A percentile compares a stretch with the other conserved stretches of the same genome.
Conservation (phyloP, 2,888 invertebrate genomes). For the Cataglyphis cursor region DNA sequence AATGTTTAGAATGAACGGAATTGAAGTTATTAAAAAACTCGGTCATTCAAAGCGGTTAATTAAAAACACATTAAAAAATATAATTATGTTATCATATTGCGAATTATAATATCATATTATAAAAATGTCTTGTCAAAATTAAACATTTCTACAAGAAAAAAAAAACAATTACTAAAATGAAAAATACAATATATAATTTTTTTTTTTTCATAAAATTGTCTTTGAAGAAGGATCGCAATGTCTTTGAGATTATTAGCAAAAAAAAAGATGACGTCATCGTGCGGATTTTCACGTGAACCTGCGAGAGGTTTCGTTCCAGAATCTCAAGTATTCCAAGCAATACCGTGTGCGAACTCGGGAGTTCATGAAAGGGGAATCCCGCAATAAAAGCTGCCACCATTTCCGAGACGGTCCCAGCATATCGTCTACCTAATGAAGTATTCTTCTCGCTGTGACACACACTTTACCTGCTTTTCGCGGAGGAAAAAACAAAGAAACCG, state of each 20-base stretch:
- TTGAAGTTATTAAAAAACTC: background rate
- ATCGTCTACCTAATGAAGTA: constrained; percentile 34
- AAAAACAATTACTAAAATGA: background rate
- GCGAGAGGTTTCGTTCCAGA: constrained; percentile 31
- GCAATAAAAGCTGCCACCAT: constrained; percentile 41
- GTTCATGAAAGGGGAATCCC: constrained; percentile 44
- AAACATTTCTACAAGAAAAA: background rate
- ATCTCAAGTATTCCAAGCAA: constrained; percentile 47
- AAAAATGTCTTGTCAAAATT: background rate
- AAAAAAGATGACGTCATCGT: constrained; percentile 5
- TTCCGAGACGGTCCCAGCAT: constrained; percentile 20
- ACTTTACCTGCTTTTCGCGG: background rate
- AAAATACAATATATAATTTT: background rate
- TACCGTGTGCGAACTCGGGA: constrained; percentile 24
- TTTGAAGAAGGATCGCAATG: background rate
- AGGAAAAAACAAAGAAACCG: constrained; percentile 28
- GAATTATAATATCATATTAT: background rate
- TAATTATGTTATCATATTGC: background rate
- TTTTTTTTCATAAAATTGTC: background rate
- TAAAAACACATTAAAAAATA: background rate
- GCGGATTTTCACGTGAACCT: constrained; percentile 13
- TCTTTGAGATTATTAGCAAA: background rate
- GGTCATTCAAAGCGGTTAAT: background rate
- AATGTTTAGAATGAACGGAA: background rate
- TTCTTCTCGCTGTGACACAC: constrained; percentile 11